phyloP scores from a whole-genome alignment of 2,797 vertebrate species.

The Perodicticus potto region DNA sequence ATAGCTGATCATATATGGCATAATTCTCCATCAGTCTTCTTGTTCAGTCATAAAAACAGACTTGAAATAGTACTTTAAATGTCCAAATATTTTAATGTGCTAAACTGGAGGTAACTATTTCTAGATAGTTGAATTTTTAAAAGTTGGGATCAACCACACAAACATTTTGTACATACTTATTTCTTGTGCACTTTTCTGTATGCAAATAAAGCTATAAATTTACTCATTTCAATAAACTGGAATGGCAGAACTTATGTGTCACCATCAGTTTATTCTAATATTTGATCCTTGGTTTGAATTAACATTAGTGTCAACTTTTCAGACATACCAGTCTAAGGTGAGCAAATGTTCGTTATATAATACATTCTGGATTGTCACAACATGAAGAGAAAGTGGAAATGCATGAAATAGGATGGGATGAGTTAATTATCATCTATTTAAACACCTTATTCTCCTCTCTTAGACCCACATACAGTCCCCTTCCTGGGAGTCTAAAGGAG shows the following conservation, averaged over 20 bases:
- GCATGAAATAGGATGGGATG: not conserved
- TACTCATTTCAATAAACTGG: conserved; percentile 88
- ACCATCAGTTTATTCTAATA: conserved; percentile 50
- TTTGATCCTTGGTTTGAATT: not conserved
- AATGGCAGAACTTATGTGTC: conserved; percentile 84
- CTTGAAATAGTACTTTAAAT: conserved; percentile 84
- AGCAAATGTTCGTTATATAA: not conserved
- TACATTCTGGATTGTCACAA: not conserved
- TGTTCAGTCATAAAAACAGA: conserved; percentile 78
- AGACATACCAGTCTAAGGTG: not conserved
- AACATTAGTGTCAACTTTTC: not conserved
- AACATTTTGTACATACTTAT: conserved; percentile 84
- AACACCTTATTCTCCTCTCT: not conserved
- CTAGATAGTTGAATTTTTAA: conserved; percentile 79
- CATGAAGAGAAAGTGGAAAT: not conserved
- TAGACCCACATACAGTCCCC: not conserved
- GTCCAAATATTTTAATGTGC: conserved; percentile 80
- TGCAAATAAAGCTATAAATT: conserved; percentile 83
- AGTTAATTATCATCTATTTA: not conserved
- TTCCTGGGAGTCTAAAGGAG: not conserved
- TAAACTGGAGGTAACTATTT: conserved; percentile 81
- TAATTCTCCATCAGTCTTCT: conserved; percentile 70
- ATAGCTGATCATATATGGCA: conserved; percentile 56
- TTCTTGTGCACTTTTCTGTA: conserved; percentile 89
- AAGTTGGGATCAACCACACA: conserved; percentile 79